A percentile compares a stretch with the other conserved stretches of the same genome.
phyloP scores from a whole-genome alignment of 2,888 invertebrate genomes.

The Pammene fasciana region DNA sequence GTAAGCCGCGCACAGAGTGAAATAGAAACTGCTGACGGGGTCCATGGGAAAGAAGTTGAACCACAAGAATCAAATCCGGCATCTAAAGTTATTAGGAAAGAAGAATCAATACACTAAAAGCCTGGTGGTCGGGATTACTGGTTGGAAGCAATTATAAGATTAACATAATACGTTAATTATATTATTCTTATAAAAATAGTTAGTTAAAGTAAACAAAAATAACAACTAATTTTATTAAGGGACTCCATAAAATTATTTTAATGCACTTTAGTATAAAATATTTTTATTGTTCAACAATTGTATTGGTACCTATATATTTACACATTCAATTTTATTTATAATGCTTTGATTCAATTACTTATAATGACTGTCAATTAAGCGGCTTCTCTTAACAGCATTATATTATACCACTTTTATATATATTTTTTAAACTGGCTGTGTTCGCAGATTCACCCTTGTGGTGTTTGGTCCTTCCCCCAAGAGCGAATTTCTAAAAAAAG shows the following conservation, averaged over 20 bases:
- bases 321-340: constrained; percentile 33
- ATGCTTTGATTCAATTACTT: constrained; percentile 16
- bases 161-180: too few species aligned
- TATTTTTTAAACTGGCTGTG: neutral
- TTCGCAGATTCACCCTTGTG: too few species aligned
- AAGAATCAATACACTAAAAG: neutral
- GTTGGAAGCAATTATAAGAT: too few species aligned
- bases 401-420: neutral
- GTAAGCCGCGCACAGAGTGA: constrained; percentile 46
- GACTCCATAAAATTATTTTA: neutral
- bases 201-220: neutral
- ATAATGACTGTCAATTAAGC: constrained; percentile 8
- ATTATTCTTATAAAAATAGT: neutral
- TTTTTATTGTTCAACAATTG: constrained; percentile 38
- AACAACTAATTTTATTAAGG: too few species aligned
- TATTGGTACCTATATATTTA: constrained; percentile 38
- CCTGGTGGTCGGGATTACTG: too few species aligned
- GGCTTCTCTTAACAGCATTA: constrained; percentile 8
- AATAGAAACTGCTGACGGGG: constrained; percentile 3
- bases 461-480: too few species aligned
- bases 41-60: neutral
- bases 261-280: constrained; percentile 32
- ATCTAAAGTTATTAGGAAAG: neutral
- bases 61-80: constrained; percentile 1
- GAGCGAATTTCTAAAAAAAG: neutral